phyloP scores from a whole-genome alignment of 2,113 vertebrate genomes.

The Takifugu flavidus region DNA sequence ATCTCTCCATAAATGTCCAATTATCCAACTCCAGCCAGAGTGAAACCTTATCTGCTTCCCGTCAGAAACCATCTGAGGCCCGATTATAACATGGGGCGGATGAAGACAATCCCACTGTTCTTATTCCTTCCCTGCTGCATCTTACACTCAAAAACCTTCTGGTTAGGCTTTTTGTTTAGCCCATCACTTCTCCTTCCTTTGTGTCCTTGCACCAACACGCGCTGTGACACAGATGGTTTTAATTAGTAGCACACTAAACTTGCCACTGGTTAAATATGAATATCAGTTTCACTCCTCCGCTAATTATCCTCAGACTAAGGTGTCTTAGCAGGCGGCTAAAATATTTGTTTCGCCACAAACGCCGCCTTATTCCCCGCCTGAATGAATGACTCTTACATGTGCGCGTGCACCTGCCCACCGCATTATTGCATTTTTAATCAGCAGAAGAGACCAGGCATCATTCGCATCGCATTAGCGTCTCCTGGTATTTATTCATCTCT shows the following conservation, averaged over 20 bases:
- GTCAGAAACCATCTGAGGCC: conserved; percentile 58
- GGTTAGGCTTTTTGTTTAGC: conserved; percentile 18
- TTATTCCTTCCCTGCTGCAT: conserved; percentile 15
- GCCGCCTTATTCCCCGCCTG: background rate
- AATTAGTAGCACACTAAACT: conserved; percentile 32
- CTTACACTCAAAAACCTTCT: conserved; percentile 25
- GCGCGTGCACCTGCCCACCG: conserved; percentile 15
- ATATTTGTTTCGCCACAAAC: conserved; percentile 16
- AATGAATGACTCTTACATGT: background rate
- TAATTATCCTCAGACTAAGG: conserved; percentile 40
- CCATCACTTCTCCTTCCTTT: background rate
- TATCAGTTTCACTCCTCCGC: conserved; percentile 27
- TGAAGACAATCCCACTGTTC: conserved; percentile 49
- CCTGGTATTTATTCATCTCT: conserved; percentile 56
- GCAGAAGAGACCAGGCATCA: conserved; percentile 60
- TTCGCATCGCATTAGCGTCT: conserved; percentile 73
- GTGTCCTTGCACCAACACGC: background rate
- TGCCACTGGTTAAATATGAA: conserved; percentile 36
- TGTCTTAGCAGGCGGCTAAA: background rate
- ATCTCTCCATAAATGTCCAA: conserved; percentile 74
- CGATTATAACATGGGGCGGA: conserved; percentile 45
- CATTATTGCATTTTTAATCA: conserved; percentile 69
- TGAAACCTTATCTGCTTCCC: conserved; percentile 70
- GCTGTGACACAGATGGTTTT: conserved; percentile 16
- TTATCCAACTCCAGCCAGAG: conserved; percentile 69